These are phyloP conservation scores for Epizoanthus ramosus DNA, from an alignment of 92 coral and sea anemone species.

Conservation along the genomic window DNA sequence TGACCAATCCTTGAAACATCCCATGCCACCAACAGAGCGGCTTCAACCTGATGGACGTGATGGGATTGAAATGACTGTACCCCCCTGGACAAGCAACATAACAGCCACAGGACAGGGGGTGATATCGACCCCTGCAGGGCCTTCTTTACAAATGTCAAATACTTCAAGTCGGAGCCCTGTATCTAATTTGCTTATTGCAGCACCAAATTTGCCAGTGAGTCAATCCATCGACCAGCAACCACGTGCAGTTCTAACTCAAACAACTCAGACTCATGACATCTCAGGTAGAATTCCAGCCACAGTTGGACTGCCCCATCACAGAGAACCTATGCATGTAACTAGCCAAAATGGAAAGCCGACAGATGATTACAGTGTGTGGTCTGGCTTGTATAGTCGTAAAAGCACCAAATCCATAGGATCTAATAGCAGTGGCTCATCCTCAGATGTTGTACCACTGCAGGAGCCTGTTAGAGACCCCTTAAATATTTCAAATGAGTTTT, in stretches of 20 bases:
- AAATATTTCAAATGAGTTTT: not conserved
- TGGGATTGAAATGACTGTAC: slow-evolving; percentile 77
- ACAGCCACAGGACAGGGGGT: slow-evolving; percentile 20
- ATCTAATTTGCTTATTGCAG: slow-evolving; percentile 6
- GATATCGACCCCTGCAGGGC: slow-evolving; percentile 11
- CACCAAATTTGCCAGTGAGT: not conserved
- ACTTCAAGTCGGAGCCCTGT: not conserved
- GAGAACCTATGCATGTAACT: not conserved
- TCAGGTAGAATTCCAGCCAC: not conserved
- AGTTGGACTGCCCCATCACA: not conserved
- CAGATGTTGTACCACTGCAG: slow-evolving; percentile 3
- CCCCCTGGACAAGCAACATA: slow-evolving; percentile 53
- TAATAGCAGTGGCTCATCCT: not conserved
- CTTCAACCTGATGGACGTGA: slow-evolving; percentile 98
- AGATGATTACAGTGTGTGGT: slow-evolving; percentile 15
- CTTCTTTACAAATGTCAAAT: slow-evolving; percentile 7
- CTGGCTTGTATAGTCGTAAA: slow-evolving; percentile 12
- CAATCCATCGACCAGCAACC: not conserved
- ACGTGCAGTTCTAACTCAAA: not conserved
- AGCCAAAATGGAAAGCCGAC: slow-evolving; percentile 10
- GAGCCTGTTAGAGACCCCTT: not conserved
- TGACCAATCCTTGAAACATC: slow-evolving; percentile 18
- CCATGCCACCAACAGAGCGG: slow-evolving; percentile 85
- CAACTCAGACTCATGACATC: not conserved
- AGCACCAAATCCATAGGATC: not conserved